Conservation (phyloP, 2,113 vertebrate species). For the Uria aalge region DNA sequence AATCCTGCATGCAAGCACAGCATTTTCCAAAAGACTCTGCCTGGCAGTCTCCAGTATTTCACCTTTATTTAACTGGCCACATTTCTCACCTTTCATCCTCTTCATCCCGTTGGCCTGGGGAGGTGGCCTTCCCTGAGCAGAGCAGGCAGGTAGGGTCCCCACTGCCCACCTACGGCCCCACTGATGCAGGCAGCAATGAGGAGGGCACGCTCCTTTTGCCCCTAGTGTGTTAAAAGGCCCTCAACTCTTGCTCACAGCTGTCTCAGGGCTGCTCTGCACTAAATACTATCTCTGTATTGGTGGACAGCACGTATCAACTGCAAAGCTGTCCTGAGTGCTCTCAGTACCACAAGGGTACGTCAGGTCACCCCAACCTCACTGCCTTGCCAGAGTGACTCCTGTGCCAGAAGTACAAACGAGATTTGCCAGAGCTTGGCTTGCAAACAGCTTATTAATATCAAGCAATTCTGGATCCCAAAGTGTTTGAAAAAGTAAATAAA, state of each 20-base stretch:
- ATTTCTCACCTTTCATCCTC: background rate
- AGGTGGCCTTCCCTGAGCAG: background rate
- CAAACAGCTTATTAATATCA: background rate
- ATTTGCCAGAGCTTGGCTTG: background rate
- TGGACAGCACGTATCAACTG: background rate
- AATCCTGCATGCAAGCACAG: background rate
- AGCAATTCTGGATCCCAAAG: background rate
- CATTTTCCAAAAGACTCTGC: background rate
- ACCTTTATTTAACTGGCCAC: background rate
- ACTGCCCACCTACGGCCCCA: accelerated
- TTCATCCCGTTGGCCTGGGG: background rate
- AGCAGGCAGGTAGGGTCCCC: background rate
- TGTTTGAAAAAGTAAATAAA: background rate
- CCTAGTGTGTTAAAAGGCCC: background rate
- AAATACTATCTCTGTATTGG: background rate
- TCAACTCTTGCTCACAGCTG: background rate
- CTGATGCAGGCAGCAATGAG: background rate
- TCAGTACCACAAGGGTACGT: background rate
- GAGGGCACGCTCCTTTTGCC: background rate
- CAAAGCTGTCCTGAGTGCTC: background rate
- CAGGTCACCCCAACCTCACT: background rate
- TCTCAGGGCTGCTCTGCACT: background rate
- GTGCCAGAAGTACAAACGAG: background rate
- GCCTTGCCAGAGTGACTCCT: background rate
- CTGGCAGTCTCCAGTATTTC: background rate